phyloP scores from a whole-genome alignment of 1,140 invertebrate genomes.

The Maconellicoccus hirsutus region DNA sequence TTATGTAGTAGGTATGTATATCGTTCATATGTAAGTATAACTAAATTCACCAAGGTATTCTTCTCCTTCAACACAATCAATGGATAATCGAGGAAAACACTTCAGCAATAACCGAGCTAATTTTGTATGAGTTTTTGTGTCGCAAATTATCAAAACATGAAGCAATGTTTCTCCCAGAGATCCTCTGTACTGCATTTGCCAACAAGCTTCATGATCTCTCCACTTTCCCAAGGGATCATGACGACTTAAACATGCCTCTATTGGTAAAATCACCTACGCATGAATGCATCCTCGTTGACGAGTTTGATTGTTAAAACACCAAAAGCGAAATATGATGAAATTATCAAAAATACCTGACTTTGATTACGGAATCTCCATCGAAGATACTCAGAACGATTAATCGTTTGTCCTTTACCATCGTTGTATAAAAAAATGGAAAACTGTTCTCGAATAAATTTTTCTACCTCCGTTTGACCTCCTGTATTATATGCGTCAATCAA shows the following conservation, averaged over 20 bases:
- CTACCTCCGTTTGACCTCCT: constrained; percentile 65
- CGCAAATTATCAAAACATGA: constrained; percentile 89
- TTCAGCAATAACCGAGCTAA: constrained; percentile 80
- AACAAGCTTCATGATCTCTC: constrained; percentile 84
- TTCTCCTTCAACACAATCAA: constrained; percentile 93
- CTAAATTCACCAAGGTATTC: constrained; percentile 73
- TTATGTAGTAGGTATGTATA: too few species aligned
- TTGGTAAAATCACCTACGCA: constrained; percentile 59
- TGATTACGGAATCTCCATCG: constrained; percentile 86
- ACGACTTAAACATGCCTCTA: constrained; percentile 62
- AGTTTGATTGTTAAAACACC: neutral
- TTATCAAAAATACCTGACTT: constrained; percentile 43
- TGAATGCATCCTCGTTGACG: too few species aligned
- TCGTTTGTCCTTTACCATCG: constrained; percentile 70
- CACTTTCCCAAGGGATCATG: constrained; percentile 75
- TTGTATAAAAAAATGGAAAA: constrained; percentile 82
- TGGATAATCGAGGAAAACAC: constrained; percentile 78
- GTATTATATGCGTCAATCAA: constrained; percentile 72
- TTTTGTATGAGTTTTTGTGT: constrained; percentile 71
- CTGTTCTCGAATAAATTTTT: constrained; percentile 75
- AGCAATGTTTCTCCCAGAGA: constrained; percentile 87
- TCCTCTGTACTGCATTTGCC: constrained; percentile 93
- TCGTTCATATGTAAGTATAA: neutral
- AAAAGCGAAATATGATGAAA: neutral
- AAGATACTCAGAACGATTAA: constrained; percentile 81